phyloP scores from a whole-genome alignment of 2,797 vertebrate species.

The Gymnodraco acuticeps region DNA sequence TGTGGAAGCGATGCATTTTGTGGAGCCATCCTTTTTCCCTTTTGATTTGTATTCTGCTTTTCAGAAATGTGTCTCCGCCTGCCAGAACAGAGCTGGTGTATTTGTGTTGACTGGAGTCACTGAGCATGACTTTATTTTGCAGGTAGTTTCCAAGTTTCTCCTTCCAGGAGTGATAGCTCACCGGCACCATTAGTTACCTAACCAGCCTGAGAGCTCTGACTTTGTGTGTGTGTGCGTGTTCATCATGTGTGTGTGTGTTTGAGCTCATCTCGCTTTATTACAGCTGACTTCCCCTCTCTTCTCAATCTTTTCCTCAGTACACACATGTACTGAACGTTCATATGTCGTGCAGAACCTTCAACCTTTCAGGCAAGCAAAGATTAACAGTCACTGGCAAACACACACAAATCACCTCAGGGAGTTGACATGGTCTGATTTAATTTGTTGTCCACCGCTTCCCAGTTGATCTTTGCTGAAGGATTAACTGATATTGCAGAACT shows the following conservation, averaged over 20 bases:
- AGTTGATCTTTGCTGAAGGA: constrained; percentile 76
- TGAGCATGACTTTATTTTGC: constrained; percentile 80
- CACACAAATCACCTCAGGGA: constrained; percentile 62
- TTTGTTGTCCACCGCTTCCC: constrained; percentile 54
- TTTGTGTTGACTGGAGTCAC: constrained; percentile 66
- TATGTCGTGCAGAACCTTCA: constrained; percentile 32
- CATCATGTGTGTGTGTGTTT: constrained; percentile 7
- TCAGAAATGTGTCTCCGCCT: constrained; percentile 37
- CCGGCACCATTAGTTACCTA: constrained; percentile 81
- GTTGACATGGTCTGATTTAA: constrained; percentile 64
- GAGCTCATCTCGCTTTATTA: constrained; percentile 68
- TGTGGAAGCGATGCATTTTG: no score
- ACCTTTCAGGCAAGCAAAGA: constrained; percentile 32
- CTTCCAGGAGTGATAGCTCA: constrained; percentile 75
- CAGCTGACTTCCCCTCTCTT: constrained; percentile 57
- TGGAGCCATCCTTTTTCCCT: constrained; percentile 4
- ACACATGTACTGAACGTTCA: constrained; percentile 25
- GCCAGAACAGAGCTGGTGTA: constrained; percentile 40
- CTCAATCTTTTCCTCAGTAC: constrained; percentile 56
- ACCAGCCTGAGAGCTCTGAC: constrained; percentile 70
- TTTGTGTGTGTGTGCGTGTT: constrained; percentile 25
- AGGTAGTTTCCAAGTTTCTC: constrained; percentile 77
- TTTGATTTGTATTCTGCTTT: constrained; percentile 30
- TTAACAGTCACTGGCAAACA: constrained; percentile 39
- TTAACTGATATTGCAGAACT: constrained; percentile 78